phyloP scores from a whole-genome alignment of 64 coral and sea anemone genomes.

The Stichodactyla mertensii region DNA sequence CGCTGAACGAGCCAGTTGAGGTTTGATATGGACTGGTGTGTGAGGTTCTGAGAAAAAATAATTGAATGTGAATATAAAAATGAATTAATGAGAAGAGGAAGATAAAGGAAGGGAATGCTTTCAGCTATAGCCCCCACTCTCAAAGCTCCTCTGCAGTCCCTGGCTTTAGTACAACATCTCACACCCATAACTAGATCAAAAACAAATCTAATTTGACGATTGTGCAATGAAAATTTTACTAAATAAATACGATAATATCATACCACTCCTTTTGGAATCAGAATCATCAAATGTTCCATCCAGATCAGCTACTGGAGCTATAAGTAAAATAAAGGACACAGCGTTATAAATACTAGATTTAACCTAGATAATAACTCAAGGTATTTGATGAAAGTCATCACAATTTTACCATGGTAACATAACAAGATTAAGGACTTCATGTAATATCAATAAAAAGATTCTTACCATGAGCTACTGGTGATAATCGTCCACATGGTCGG shows the following conservation, averaged over 20 bases:
- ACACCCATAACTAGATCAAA: too few species aligned
- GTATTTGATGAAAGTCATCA: background rate
- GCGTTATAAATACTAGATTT: background rate
- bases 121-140: too few species aligned
- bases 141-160: too few species aligned
- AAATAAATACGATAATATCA: background rate
- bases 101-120: background rate
- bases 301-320: constrained; percentile 20
- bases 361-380: background rate
- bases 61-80: background rate
- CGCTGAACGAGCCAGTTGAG: constrained; percentile 77
- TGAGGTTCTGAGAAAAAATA: constrained; percentile 25
- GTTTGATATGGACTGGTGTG: constrained; percentile 84
- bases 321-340: background rate
- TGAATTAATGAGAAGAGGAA: background rate
- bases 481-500: constrained; percentile 75
- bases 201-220: too few species aligned
- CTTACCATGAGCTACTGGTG: constrained; percentile 84
- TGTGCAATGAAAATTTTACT: too few species aligned
- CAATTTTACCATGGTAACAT: background rate
- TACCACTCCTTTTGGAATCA: constrained; percentile 44
- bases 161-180: too few species aligned
- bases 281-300: constrained; percentile 25
- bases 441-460: background rate
- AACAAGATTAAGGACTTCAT: background rate